Conservation (phyloP, 2,888 invertebrate genomes). For the Sarcophaga caerulescens region DNA sequence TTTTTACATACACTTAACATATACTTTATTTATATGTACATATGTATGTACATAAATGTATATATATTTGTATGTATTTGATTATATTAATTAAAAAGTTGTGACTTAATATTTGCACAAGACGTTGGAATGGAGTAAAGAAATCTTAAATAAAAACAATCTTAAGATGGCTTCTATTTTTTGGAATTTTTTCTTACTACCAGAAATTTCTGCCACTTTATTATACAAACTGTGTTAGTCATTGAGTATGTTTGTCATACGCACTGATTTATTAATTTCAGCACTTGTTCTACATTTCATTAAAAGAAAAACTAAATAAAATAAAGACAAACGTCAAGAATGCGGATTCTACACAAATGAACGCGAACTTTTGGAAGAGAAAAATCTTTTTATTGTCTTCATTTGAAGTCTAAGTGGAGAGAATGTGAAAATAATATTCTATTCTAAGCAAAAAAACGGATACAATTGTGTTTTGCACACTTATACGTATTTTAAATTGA, state of each 20-base stretch:
- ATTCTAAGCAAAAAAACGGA: too few species aligned
- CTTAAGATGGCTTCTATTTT: too few species aligned
- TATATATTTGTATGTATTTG: conserved; percentile 41
- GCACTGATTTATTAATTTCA: not conserved
- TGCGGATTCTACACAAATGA: too few species aligned
- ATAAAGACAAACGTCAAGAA: too few species aligned
- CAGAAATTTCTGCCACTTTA: not conserved
- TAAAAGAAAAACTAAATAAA: too few species aligned
- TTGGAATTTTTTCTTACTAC: not conserved
- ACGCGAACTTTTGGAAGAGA: too few species aligned
- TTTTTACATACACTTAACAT: not conserved
- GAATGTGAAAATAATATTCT: too few species aligned
- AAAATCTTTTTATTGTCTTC: too few species aligned
- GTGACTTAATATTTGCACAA: conserved; percentile 26
- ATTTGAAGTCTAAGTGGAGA: too few species aligned
- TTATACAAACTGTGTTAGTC: conserved; percentile 14
- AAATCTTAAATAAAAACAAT: not conserved
- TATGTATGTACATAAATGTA: not conserved
- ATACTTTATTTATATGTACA: not conserved
- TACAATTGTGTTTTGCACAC: too few species aligned
- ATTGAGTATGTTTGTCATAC: not conserved
- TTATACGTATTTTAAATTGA: too few species aligned
- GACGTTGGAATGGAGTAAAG: conserved; percentile 4
- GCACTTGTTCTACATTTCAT: too few species aligned
- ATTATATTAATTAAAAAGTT: conserved; percentile 57